These are phyloP conservation scores for Drosophila truncata DNA, from an alignment of 1,140 invertebrate genomes.

Conservation along the genomic window DNA sequence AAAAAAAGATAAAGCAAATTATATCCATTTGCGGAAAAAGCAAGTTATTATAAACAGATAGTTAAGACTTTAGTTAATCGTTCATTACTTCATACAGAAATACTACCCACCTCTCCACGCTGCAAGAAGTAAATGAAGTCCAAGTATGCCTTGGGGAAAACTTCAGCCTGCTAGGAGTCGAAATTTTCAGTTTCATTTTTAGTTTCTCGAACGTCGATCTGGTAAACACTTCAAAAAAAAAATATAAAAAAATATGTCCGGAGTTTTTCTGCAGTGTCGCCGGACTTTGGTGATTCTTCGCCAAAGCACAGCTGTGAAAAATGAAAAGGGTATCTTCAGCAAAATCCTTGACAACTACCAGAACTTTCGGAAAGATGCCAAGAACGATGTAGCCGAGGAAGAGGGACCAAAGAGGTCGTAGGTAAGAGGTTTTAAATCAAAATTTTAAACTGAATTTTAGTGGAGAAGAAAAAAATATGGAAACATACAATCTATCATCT, in stretches of 20 bases:
- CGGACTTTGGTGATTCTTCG: constrained; percentile 32
- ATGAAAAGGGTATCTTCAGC: constrained; percentile 22
- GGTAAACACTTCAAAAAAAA: background rate
- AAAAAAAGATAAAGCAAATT: too few relatives aligned
- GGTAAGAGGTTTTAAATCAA: background rate
- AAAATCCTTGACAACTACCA: constrained; percentile 19
- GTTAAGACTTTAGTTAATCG: too few relatives aligned
- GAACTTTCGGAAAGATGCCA: background rate
- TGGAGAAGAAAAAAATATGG: background rate
- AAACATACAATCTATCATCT: too few relatives aligned
- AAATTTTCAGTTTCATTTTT: background rate
- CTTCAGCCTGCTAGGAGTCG: background rate
- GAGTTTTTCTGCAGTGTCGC: constrained; percentile 30
- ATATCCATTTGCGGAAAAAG: too few relatives aligned
- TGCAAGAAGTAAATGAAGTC: too few relatives aligned
- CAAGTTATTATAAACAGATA: too few relatives aligned
- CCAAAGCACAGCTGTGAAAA: constrained; percentile 3
- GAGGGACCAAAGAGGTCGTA: constrained; percentile 25
- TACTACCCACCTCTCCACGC: too few relatives aligned
- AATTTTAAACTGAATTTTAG: background rate
- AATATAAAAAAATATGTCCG: constrained; percentile 9
- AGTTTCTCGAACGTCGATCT: background rate
- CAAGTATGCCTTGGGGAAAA: constrained; percentile 1
- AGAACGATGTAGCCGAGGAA: background rate
- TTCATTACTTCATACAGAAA: too few relatives aligned